Base-by-base conservation (phyloP, 1,140 invertebrate species). In the Palaemon carinicauda region DNA sequence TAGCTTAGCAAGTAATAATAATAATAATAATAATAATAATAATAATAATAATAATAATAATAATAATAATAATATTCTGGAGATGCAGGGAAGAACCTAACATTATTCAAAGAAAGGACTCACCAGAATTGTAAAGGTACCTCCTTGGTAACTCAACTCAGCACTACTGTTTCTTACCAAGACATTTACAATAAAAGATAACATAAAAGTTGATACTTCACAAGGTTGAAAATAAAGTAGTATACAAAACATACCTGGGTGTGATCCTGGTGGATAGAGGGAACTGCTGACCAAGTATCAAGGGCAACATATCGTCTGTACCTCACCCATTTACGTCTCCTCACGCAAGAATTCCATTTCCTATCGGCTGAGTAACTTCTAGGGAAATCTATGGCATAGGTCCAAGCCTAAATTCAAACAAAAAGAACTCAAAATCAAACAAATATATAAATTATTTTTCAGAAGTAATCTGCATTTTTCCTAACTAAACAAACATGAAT, bases 301-400 rank as follows among this genome's bases (percentile, higher is more conserved):
- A 96, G 94, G 19, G 96, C 96, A 92, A 95, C 95, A 91, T 97
- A 98, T 89, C 95, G 93, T 50, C 97, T 92, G 91, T 96, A 96
- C 79, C 97, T 93, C 89, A 96, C 94, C 96, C 97, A 98, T 91
- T 97, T 96, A 80, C 97, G 93, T 89, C 97, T 93, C 83, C 97
- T 93, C 0, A 98, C 97, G 93, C 95, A 97, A 17, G 96, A 97
- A 89, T 96, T 96, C 96, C 96, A 98, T 81, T 95, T 94, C 90
- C 97, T 97, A 84, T 95, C 94, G 1, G 95, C 92, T 52, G 94
- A 93, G 92, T 95, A 98, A n/a, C 94, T 94, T 27, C 95, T 94
- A 74, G 96, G 96, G 92, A 98, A 98, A 92, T 98, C 97, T 71
- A 97, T 93, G 31, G 97, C 96, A 93, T 98, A 98, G 50, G 95